Evolutionary conservation across 1,140 invertebrate genomes (phyloP).

Genomic region (Aricia agestis): DNA sequence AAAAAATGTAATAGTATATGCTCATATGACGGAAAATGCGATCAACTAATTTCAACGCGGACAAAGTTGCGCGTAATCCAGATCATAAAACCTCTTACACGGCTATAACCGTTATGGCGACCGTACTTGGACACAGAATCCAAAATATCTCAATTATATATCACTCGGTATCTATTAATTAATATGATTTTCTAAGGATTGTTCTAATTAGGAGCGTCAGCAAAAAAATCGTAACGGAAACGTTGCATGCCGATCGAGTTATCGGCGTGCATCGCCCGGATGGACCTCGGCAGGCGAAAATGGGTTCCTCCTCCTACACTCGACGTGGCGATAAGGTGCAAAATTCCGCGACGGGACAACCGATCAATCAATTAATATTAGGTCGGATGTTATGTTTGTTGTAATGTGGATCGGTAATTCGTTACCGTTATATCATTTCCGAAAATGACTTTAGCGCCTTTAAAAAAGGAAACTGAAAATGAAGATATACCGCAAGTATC

Average conservation of each 20-base stretch:
- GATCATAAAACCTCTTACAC: neutral
- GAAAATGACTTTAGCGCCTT: too few species aligned
- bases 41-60: too few species aligned
- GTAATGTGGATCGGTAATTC: slow-evolving; percentile 9
- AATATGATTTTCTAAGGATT: slow-evolving; percentile 30
- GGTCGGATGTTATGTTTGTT: slow-evolving; percentile 30
- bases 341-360: slow-evolving; percentile 29
- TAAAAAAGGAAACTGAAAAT: too few species aligned
- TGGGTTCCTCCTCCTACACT: neutral
- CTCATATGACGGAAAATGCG: too few species aligned
- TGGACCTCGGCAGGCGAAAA: slow-evolving; percentile 20
- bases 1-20: too few species aligned
- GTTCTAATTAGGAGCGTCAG: slow-evolving; percentile 22
- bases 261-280: slow-evolving; percentile 64
- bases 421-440: slow-evolving; percentile 9
- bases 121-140: slow-evolving; percentile 8
- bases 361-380: slow-evolving; percentile 39
- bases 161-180: slow-evolving; percentile 12
- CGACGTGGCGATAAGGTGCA: slow-evolving; percentile 23
- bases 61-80: neutral
- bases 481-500: too few species aligned
- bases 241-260: slow-evolving; percentile 59
- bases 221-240: slow-evolving; percentile 57
- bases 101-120: neutral
- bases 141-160: slow-evolving; percentile 11